Evolutionary conservation across 2,113 vertebrate genomes (phyloP).

Genomic region (Microcebus griseorufus): DNA sequence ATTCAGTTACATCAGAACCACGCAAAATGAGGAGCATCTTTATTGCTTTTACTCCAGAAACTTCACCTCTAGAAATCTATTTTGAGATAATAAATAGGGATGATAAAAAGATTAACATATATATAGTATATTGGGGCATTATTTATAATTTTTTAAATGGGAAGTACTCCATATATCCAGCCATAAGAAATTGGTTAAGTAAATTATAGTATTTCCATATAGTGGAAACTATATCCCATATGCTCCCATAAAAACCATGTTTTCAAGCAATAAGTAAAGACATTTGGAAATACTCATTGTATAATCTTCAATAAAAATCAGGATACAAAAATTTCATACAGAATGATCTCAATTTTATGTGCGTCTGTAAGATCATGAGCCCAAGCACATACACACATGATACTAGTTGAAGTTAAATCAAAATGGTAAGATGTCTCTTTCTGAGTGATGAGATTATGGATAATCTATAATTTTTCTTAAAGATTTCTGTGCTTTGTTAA

Average conservation of each 20-base stretch:
- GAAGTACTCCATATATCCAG: not conserved
- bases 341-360: slow-evolving; percentile 49
- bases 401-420: slow-evolving; percentile 45
- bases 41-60: not conserved
- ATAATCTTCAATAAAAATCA: slow-evolving; percentile 40
- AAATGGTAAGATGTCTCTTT: slow-evolving; percentile 35
- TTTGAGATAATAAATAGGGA: not conserved
- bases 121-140: not conserved
- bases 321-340: not conserved
- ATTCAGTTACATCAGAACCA: not conserved
- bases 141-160: slow-evolving; percentile 40
- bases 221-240: not conserved
- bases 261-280: slow-evolving; percentile 40
- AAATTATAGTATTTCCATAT: slow-evolving; percentile 44
- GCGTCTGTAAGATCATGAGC: not conserved
- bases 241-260: slow-evolving; percentile 29
- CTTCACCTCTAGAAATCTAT: not conserved
- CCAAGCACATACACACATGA: not conserved
- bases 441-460: slow-evolving; percentile 47
- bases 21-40: not conserved
- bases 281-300: slow-evolving; percentile 47
- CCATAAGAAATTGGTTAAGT: slow-evolving; percentile 36
- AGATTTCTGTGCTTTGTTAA: not conserved
- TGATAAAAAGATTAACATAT: not conserved
- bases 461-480: slow-evolving; percentile 34